Conservation (phyloP, 2,797 vertebrate genomes). For the Etheostoma perlongum region DNA sequence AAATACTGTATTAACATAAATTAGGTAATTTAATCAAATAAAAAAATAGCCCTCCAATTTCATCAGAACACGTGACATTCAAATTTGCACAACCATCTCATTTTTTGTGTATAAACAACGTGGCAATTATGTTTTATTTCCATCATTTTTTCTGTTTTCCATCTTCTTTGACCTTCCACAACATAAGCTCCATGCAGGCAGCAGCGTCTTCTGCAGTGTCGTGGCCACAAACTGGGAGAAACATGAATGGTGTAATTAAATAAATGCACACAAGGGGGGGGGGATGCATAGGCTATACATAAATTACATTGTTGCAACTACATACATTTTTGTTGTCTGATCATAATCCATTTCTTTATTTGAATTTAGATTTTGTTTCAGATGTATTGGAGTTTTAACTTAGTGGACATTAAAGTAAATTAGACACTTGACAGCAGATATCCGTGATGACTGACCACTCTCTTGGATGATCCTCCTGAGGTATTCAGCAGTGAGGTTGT, state of each 20-base stretch:
- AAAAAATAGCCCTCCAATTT: slow-evolving; percentile 15
- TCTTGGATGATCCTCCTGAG: slow-evolving; percentile 87
- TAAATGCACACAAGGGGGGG: not conserved
- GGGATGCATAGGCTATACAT: not conserved
- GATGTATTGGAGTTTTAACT: not conserved
- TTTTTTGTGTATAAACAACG: slow-evolving; percentile 12
- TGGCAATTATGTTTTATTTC: slow-evolving; percentile 39
- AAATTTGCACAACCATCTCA: not conserved
- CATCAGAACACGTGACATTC: slow-evolving; percentile 15
- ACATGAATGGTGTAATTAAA: slow-evolving; percentile 28
- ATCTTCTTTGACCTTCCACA: slow-evolving; percentile 89
- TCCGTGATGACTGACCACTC: slow-evolving; percentile 82
- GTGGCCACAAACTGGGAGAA: slow-evolving; percentile 80
- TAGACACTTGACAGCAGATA: slow-evolving; percentile 25
- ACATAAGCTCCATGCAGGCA: slow-evolving; percentile 87
- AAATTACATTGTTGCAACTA: not conserved
- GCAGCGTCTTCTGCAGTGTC: slow-evolving; percentile 84
- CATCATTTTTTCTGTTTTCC: slow-evolving; percentile 84
- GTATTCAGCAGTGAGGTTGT: slow-evolving; percentile 84
- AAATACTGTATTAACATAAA: slow-evolving; percentile 16
- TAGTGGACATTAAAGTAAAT: not conserved
- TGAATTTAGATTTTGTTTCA: not conserved
- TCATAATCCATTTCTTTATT: slow-evolving; percentile 37
- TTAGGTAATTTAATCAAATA: slow-evolving; percentile 29
- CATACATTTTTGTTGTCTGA: fast-evolving